Base-by-base conservation (phyloP, 2,113 vertebrate genomes). In the Ibidorhyncha struthersii region DNA sequence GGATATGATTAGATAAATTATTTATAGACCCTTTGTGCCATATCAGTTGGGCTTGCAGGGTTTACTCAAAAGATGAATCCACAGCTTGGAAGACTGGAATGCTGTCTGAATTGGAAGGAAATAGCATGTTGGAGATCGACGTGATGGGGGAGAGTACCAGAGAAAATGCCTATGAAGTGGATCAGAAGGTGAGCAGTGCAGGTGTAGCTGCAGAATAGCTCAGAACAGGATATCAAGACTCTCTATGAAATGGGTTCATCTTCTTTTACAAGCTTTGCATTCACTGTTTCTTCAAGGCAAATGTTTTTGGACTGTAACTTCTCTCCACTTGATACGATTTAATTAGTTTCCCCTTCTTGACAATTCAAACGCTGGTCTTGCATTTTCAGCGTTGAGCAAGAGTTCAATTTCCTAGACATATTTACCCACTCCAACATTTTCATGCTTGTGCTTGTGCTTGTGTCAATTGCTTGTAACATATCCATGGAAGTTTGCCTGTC, bases 41-140 rank as follows among this genome's bases (percentile, higher is more conserved):
- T 20, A 40, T 12, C 26, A 50, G 22, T 34, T 61, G 10, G 32
- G 26, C 30, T 76, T 49, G 34, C 6, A 21, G 0, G 2, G 3
- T 6, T 21, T 67, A 21, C 61, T 45, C 56, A 67, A 62, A 91
- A 72, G 3, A 32, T 1, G 4, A 85, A 74, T 29, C 27, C 71
- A 88, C 8, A 25, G 14, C 58, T n/a, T 40, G 21, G 52, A 82
- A 86, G 10, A 18, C 21, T 67, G 52, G 50, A 80, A 79, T 26
- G 14, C 38, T 69, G 43, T 38, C 25, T 4, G 2, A 55, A 0
- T 6, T 47, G 36, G 53, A 82, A 82, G 40, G 12, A 34, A 79
- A 38, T 0, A 1, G 19, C 12, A 30, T 1, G 3, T 0, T 84
- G 82, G 58, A 69, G 25, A 72, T 25, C 5, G 30, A 90, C 59